Conservation (phyloP, 2,113 vertebrate genomes). For the Tenrec ecaudatus region DNA sequence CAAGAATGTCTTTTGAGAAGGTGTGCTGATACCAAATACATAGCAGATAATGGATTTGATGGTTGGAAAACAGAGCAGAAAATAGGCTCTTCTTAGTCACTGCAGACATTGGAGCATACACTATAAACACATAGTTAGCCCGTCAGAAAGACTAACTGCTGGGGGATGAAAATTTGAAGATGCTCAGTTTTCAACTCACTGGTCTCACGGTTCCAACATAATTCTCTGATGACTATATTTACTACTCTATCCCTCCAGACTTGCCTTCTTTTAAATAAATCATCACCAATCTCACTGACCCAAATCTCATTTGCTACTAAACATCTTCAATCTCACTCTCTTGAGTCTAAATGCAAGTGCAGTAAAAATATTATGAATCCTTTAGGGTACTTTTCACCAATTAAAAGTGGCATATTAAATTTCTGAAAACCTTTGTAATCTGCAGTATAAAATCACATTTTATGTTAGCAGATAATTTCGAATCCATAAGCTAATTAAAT, state of each 20-base stretch:
- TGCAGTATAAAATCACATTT: slow-evolving; percentile 89
- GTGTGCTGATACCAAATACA: slow-evolving; percentile 87
- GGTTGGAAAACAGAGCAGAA: slow-evolving; percentile 78
- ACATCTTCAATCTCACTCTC: slow-evolving; percentile 75
- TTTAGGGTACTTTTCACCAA: slow-evolving; percentile 86
- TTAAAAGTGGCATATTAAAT: slow-evolving; percentile 89
- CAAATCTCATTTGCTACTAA: slow-evolving; percentile 86
- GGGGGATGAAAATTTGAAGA: slow-evolving; percentile 76
- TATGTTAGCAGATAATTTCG: slow-evolving; percentile 89
- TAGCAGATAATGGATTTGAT: slow-evolving; percentile 74
- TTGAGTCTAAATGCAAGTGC: slow-evolving; percentile 77
- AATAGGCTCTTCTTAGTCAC: slow-evolving; percentile 68
- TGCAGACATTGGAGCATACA: slow-evolving; percentile 56
- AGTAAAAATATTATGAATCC: slow-evolving; percentile 83
- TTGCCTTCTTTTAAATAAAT: slow-evolving; percentile 83
- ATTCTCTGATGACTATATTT: slow-evolving; percentile 76
- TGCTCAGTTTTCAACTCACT: slow-evolving; percentile 62
- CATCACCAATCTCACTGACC: slow-evolving; percentile 82
- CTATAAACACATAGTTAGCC: slow-evolving; percentile 72
- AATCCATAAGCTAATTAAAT: slow-evolving; percentile 89
- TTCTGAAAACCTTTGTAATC: slow-evolving; percentile 88
- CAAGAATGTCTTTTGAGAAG: slow-evolving; percentile 89
- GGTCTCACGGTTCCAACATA: slow-evolving; percentile 67
- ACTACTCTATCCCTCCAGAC: slow-evolving; percentile 70
- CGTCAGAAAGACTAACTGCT: slow-evolving; percentile 77